Evolutionary conservation across 2,888 invertebrate genomes (phyloP).

Genomic region (Spilarctia lutea): DNA sequence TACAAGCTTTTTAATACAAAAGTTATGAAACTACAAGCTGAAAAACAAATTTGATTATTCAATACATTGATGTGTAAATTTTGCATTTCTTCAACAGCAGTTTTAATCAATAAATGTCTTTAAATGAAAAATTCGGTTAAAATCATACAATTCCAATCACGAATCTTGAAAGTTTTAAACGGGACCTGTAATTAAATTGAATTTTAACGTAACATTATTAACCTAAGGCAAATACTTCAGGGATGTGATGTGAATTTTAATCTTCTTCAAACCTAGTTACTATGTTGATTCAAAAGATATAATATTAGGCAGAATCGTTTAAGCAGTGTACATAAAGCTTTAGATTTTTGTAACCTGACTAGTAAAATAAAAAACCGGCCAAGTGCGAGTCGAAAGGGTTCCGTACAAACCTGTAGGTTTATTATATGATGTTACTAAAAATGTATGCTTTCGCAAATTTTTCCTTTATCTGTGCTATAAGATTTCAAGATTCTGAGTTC

Average conservation of each 20-base stretch:
- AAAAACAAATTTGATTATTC: no score
- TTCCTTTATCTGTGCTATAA: no score
- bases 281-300: not conserved
- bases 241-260: constrained; percentile 35
- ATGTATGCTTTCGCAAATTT: no score
- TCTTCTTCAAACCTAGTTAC: not conserved
- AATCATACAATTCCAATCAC: constrained; percentile 34
- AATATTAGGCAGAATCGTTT: not conserved
- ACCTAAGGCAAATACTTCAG: constrained; percentile 40
- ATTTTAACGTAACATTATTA: constrained; percentile 43
- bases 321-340: not conserved
- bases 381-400: no score
- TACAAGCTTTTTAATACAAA: no score
- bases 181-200: constrained; percentile 31
- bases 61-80: not conserved
- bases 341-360: not conserved
- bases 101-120: not conserved
- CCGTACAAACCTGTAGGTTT: no score
- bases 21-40: no score
- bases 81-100: not conserved
- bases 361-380: not conserved
- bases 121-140: not conserved
- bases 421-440: no score
- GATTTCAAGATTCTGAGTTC: no score
- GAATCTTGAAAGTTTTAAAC: constrained; percentile 42